Base-by-base conservation (phyloP, 2,888 invertebrate species). In the Aricia artaxerxes region DNA sequence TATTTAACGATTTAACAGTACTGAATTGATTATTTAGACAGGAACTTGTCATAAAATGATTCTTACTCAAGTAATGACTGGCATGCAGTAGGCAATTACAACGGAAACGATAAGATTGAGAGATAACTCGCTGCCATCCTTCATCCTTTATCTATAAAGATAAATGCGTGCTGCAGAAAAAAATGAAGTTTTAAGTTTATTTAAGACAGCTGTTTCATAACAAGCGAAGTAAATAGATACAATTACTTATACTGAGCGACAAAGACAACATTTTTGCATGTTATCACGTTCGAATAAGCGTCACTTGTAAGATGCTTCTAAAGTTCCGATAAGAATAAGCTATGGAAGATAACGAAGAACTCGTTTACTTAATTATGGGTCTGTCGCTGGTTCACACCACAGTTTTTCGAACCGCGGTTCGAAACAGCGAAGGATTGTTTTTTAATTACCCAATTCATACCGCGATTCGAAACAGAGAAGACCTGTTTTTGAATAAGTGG, bases 111-210 rank as follows among this genome's bases (percentile, higher is more conserved):
- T 69, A 69, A 69, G 69, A 35, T 69, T 35, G 13, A 35, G 38
- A 69, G 69, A 69, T 69, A 38, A 69, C 35, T 69, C 13, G 64
- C 11, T 69, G 11, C 61, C 64, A 38, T 35, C 69, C 69, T 69
- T 35, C 69, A 38, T 38, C 69, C 35, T 69, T 16, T 69, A 38
- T 69, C 69, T 13, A 69, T 13, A 64, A 16, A 69, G 9, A 11
- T 64, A 24, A 3, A 49, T 44, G 9, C 44, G 9, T 9, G 44
- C 2, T 64, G 3, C 64, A 9, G 9, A 9, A 64, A 2, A 64
- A 64, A 31, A 24, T 60, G 16, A 2, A 31, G 11, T 0, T 64
- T 61, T n/a, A 1, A 61, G 61, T 61, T 61, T 53, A 53, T 53
- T 53, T 13, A 53, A 53, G 53, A 13, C 53, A 57, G 57, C 57